Evolutionary conservation across 2,797 vertebrate species (phyloP).

Genomic region (Sebastes nivosus): DNA sequence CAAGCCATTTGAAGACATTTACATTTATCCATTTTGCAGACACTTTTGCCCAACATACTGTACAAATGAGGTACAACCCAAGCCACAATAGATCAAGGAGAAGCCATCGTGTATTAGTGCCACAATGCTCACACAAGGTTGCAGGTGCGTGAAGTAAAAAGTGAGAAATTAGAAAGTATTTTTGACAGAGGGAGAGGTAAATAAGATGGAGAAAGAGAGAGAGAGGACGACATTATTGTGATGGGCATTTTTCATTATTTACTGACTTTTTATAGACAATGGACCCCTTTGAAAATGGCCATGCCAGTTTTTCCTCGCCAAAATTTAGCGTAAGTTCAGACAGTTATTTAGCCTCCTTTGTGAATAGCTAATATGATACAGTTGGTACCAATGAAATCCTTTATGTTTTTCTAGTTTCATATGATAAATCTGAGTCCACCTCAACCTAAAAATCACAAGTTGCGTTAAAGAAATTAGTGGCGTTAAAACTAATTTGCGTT

Average conservation of each 20-base stretch:
- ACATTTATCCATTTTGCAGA: not conserved
- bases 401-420: no score
- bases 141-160: not conserved
- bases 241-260: not conserved
- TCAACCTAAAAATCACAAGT: no score
- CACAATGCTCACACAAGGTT: not conserved
- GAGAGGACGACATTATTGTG: not conserved
- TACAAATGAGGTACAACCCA: not conserved
- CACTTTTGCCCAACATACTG: not conserved
- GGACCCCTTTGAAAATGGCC: no score
- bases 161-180: not conserved
- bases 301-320: no score
- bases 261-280: not conserved
- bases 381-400: no score
- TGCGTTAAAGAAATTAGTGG: no score
- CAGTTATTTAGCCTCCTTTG: no score
- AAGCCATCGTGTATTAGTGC: not conserved
- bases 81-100: not conserved
- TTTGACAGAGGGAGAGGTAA: not conserved
- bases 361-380: no score
- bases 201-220: not conserved
- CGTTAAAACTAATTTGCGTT: no score
- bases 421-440: no score
- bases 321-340: no score
- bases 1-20: not conserved